These are phyloP conservation scores for Cebidichthys violaceus DNA, from an alignment of 2,113 vertebrate genomes.

Conservation along the genomic window DNA sequence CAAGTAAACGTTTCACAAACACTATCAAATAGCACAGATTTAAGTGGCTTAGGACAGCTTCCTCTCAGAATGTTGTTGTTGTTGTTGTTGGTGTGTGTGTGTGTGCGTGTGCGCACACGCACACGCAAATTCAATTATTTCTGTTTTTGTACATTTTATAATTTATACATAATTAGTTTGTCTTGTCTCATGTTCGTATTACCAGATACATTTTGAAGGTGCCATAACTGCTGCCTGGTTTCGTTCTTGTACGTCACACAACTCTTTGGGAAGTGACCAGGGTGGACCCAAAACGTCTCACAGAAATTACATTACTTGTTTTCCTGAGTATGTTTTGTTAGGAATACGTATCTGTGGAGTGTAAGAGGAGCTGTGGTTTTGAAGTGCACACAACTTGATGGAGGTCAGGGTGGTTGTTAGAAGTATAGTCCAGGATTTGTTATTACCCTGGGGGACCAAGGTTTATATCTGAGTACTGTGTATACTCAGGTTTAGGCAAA, in stretches of 20 bases:
- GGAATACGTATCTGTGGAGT: background rate
- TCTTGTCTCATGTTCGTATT: background rate
- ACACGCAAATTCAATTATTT: constrained; percentile 15
- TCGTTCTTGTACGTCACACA: background rate
- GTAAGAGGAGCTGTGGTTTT: background rate
- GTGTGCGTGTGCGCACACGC: too few relatives aligned
- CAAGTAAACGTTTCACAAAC: constrained; percentile 84
- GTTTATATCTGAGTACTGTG: too few relatives aligned
- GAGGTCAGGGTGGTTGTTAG: background rate
- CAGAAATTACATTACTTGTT: background rate
- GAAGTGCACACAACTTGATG: background rate
- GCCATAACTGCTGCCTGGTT: background rate
- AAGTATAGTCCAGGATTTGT: background rate
- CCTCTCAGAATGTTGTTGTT: constrained; percentile 53
- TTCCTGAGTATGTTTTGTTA: background rate
- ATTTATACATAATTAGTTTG: background rate
- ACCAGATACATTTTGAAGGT: background rate
- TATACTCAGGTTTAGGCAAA: background rate
- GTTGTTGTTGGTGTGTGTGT: constrained; percentile 36
- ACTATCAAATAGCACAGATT: constrained; percentile 82
- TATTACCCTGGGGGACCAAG: background rate
- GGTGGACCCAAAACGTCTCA: background rate
- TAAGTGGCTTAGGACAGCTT: constrained; percentile 82
- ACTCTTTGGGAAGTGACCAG: background rate
- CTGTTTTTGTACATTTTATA: background rate